Conservation (phyloP, 2,797 vertebrate genomes). For the Pseudotriccus pelzelni region DNA sequence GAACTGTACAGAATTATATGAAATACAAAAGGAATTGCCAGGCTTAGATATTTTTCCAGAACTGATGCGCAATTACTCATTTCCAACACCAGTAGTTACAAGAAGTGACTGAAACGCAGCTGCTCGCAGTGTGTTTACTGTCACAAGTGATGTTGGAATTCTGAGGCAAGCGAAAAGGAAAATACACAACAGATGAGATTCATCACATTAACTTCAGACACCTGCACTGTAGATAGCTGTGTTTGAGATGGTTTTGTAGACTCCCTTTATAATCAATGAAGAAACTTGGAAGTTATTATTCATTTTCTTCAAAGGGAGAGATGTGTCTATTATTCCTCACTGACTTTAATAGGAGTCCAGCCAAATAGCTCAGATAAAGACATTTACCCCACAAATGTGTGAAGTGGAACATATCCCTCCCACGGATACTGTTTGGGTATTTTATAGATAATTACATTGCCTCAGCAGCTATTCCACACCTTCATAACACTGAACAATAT, state of each 20-base stretch:
- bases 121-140: not conserved
- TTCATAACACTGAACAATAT: not conserved
- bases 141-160: conserved; percentile 5
- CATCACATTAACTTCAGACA: not conserved
- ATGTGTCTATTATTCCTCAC: not conserved
- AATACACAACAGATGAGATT: not conserved
- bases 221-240: not conserved
- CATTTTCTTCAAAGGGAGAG: conserved; percentile 31
- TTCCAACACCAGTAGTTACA: not conserved
- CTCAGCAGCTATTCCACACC: conserved; percentile 30
- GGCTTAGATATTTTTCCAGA: not conserved
- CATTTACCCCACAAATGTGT: not conserved
- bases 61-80: not conserved
- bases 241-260: not conserved
- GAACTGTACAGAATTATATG: not conserved
- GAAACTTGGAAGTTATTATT: conserved; percentile 5
- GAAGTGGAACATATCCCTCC: conserved; percentile 37
- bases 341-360: conserved; percentile 9
- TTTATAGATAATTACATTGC: conserved; percentile 44
- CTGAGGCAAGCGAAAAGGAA: conserved; percentile 17
- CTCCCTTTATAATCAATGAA: not conserved
- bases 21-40: not conserved
- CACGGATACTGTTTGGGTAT: conserved; percentile 1
- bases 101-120: conserved; percentile 32
- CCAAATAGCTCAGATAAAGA: conserved; percentile 39